Base-by-base conservation (phyloP, 2,888 invertebrate genomes). In the Asteroscopus sphinx region DNA sequence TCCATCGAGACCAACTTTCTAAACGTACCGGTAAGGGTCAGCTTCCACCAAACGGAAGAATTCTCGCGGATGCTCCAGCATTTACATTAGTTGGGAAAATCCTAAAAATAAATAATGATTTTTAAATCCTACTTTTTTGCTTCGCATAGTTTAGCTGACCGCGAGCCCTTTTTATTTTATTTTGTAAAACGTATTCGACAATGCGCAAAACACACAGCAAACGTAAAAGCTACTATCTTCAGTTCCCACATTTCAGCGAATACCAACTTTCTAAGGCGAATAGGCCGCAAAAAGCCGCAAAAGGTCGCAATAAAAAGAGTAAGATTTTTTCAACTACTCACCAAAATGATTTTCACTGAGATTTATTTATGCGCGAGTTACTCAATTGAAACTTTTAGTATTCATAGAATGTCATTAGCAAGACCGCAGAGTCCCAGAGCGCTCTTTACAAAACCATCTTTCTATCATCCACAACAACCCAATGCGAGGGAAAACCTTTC, bases 391-490 rank as follows among this genome's bases (percentile, higher is more conserved):
- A 60, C 48, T 28, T 52, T 11, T 35, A 30, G 33, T 48, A 69
- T 69, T 69, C 61, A 48, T 65, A 55, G 52, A 65, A 69, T 61
- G 57, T 35, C 60, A 65, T 69, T 69, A 69, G 48, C 37, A 45
- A 25, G 32, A 30, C 32, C 39, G 49, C 32, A 41, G 28, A 13
- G 28, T 2, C 44, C 25, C 47, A 5, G 45, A 9, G 21, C 32
- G 37, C 39, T 47, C 39, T 47, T 35, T 12, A 59, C 16, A 36
- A 49, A 45, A 41, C 39, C 46, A 39, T 37, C 21, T 57, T 68
- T 59, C 51, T 39, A 58, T 52, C 48, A 48, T 53, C 28, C 25
- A 30, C 26, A 41, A 52, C 45, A 68, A 32, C 30, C 48, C 32
- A 39, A 46, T 26, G 30, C 47, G 42, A 52, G 33, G 39, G 35